Evolutionary conservation across 1,140 invertebrate genomes (phyloP), one percentile per base, ranked within the genome.

Genomic region (Drosophila ogumai): DNA sequence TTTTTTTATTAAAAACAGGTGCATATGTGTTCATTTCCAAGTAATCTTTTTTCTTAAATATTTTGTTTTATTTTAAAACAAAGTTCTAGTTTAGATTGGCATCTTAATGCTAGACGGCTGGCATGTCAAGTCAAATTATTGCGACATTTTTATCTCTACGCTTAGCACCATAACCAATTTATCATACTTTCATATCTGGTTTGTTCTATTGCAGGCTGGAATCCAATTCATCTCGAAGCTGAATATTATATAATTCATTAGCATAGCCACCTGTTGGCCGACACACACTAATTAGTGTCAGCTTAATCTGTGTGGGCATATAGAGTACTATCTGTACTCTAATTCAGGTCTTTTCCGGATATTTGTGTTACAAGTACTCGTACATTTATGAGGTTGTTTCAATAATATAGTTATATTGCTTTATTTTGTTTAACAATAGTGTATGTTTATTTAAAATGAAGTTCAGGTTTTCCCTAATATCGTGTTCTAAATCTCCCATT

Each of bases 221-320:
- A n/a, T 28, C 28, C 41, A 36, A 36, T 34, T 17, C 54, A 36
- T 64, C 59, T 49, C 32, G 17, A 13, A 15, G 28, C 15, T 10
- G 38, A 31, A 7, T 44, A 44, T 38, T 66, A 69, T 43, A 44
- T 67, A 66, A 54, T 54, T 43, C 31, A 66, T 76, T 75, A 54
- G 71, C 71, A 75, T 76, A 76, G 54, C 63, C 60, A 75, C 72
- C 54, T 75, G 71, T 15, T 65, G 15, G 41, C 22, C n/a, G 40
- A 38, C 38, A 43, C 59, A 43, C 32, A 43, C 43, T 75, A 65
- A 57, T 65, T 65, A 40, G 19, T 31, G n/a, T 25, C 60, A 50
- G 34, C 8, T 64, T 40, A 65, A 52, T 65, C 31, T 50, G 32
- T 31, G 72, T 34, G 49, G 59, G 50, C 47, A 52, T 50, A 25